phyloP scores from a whole-genome alignment of 2,113 vertebrate species.

The Trogon surrucura region DNA sequence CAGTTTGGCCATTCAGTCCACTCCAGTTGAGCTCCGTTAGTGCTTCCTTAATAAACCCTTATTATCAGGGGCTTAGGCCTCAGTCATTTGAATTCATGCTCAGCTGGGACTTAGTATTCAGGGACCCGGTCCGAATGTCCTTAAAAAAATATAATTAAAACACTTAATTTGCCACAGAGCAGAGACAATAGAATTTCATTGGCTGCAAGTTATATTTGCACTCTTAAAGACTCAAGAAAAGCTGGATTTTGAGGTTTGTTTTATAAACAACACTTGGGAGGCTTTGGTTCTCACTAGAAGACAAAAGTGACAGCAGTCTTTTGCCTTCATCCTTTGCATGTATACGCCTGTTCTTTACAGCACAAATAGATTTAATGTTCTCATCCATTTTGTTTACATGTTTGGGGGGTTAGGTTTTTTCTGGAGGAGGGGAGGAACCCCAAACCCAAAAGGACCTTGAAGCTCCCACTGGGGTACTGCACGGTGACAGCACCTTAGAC shows the following conservation, averaged over 20 bases:
- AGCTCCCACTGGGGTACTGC: background rate
- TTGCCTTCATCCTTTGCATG: background rate
- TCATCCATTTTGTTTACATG: background rate
- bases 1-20: slow-evolving; percentile 18
- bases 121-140: background rate
- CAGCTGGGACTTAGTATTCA: slow-evolving; percentile 23
- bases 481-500: background rate
- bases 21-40: slow-evolving; percentile 15
- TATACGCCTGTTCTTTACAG: background rate
- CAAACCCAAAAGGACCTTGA: background rate
- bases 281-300: background rate
- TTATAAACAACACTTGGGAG: slow-evolving; percentile 41
- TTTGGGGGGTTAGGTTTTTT: background rate
- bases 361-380: background rate
- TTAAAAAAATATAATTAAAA: slow-evolving; percentile 7
- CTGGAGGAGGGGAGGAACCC: fast-evolving
- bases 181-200: background rate
- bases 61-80: slow-evolving; percentile 51
- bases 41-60: slow-evolving; percentile 48
- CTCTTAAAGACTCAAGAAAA: slow-evolving; percentile 36
- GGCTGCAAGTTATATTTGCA: slow-evolving; percentile 38
- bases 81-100: slow-evolving; percentile 37
- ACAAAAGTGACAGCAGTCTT: background rate
- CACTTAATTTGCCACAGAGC: background rate
- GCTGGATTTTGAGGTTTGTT: slow-evolving; percentile 45